Percentiles rank a stretch among this genome's conserved stretches.
Conservation (phyloP, 1,140 invertebrate genomes). For the Mylabris phalerata region DNA sequence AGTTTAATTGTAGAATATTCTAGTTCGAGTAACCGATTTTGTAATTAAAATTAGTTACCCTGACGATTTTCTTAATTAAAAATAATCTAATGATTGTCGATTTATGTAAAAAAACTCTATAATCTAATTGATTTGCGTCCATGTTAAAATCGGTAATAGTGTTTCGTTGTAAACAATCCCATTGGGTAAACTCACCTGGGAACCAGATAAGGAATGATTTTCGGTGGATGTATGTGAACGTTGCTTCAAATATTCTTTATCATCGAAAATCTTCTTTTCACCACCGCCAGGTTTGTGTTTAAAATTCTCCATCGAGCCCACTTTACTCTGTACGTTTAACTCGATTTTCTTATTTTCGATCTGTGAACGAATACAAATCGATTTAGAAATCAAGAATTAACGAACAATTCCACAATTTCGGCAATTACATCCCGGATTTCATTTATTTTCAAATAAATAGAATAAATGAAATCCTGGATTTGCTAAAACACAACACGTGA, state of each 20-base stretch:
- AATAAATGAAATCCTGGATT: no score
- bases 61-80: no score
- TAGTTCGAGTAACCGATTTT: no score
- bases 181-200: slow-evolving; percentile 52
- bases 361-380: slow-evolving; percentile 42
- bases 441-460: no score
- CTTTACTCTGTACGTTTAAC: slow-evolving; percentile 77
- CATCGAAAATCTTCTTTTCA: slow-evolving; percentile 88
- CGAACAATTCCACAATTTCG: no score
- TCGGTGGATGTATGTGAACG: slow-evolving; percentile 47
- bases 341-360: slow-evolving; percentile 83
- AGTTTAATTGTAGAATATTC: no score
- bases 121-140: slow-evolving; percentile 1
- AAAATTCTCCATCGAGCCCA: slow-evolving; percentile 89
- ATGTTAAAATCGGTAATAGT: slow-evolving; percentile 8
- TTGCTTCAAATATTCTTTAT: slow-evolving; percentile 84
- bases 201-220: slow-evolving; percentile 55
- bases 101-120: no score
- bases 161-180: slow-evolving; percentile 3
- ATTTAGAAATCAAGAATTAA: no score
- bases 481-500: no score
- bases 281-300: slow-evolving; percentile 91
- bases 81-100: no score
- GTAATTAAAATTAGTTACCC: no score
- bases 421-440: no score